phyloP scores from a whole-genome alignment of 2,113 vertebrate genomes.

The Tinamus guttatus region DNA sequence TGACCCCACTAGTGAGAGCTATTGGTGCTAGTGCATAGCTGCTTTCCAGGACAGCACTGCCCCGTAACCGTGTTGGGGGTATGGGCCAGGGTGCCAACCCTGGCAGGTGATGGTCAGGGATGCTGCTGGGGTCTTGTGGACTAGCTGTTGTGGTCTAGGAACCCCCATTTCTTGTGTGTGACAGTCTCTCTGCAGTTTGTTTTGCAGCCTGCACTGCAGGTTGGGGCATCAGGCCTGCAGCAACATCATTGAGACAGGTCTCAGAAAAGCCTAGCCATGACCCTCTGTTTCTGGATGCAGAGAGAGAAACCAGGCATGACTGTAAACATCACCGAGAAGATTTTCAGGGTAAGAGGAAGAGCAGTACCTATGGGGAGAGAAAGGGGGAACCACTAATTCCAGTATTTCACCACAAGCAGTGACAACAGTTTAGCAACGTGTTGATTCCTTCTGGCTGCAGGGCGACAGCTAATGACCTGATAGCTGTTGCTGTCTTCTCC shows the following conservation, averaged over 20 bases:
- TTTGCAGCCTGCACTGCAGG: not conserved
- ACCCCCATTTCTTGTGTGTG: not conserved
- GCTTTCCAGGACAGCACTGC: not conserved
- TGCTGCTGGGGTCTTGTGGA: not conserved
- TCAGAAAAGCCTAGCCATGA: not conserved
- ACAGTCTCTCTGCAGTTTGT: not conserved
- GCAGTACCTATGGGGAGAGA: not conserved
- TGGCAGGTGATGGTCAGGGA: not conserved
- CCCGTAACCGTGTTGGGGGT: not conserved
- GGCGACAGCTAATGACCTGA: rapidly evolving
- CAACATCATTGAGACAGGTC: not conserved
- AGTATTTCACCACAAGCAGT: not conserved
- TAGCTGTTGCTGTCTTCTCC: not conserved
- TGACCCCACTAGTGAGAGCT: not conserved
- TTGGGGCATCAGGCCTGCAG: not conserved
- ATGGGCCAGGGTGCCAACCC: not conserved
- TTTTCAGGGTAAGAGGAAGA: not conserved
- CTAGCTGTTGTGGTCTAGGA: not conserved
- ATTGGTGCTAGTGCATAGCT: too few relatives aligned
- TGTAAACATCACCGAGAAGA: not conserved
- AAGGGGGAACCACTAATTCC: not conserved
- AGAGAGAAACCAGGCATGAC: not conserved
- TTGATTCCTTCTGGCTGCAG: not conserved
- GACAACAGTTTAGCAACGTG: rapidly evolving
- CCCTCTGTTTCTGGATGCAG: not conserved